phyloP scores from a whole-genome alignment of 1,140 invertebrate genomes.

The Polypedilum pembai region DNA sequence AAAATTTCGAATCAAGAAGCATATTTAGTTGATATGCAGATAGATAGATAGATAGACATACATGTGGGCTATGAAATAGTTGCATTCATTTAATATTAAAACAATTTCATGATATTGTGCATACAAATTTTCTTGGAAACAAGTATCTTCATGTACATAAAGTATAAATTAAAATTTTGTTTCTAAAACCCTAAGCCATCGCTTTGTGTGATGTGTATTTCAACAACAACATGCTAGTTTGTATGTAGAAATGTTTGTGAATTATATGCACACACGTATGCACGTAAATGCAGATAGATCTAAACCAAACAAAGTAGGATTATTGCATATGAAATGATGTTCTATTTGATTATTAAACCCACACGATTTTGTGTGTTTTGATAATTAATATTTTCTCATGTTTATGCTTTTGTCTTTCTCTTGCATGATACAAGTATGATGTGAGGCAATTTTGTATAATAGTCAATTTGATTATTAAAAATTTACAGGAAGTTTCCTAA shows the following conservation, averaged over 20 bases:
- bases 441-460: too few species aligned
- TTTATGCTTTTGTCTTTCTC: neutral
- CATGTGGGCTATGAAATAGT: neutral
- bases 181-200: neutral
- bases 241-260: too few species aligned
- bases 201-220: neutral
- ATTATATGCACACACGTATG: too few species aligned
- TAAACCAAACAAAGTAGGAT: constrained; percentile 20
- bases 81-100: constrained; percentile 29
- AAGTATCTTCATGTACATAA: too few species aligned
- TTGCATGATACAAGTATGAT: too few species aligned
- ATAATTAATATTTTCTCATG: constrained; percentile 25
- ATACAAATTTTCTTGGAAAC: neutral
- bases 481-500: too few species aligned
- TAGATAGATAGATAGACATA: too few species aligned
- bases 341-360: constrained; percentile 25
- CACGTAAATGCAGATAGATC: neutral
- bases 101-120: neutral
- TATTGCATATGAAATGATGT: constrained; percentile 24
- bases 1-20: too few species aligned
- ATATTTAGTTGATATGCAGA: too few species aligned
- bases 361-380: constrained; percentile 23
- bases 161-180: too few species aligned
- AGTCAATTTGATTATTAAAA: too few species aligned
- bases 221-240: neutral